A percentile compares a stretch with the other conserved stretches of the same genome.
Evolutionary conservation across 2,113 vertebrate genomes (phyloP).

Genomic region (Lagenorhynchus albirostris): DNA sequence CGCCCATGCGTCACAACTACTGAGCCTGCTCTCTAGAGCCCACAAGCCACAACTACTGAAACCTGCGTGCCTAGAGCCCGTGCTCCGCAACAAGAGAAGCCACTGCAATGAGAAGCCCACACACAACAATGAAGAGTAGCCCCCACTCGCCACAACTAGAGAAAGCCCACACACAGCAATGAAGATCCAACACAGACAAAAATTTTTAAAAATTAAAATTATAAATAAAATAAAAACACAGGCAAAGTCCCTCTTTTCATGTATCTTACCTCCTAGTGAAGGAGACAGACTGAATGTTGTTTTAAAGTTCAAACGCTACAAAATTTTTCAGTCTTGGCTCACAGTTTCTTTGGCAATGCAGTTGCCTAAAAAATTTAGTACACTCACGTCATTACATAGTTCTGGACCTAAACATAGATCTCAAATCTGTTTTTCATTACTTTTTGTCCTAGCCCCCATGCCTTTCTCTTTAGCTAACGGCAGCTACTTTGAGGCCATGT

Average conservation of each 20-base stretch:
- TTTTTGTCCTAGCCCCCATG: not conserved
- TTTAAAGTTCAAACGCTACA: not conserved
- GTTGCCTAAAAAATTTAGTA: constrained; percentile 3
- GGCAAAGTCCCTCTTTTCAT: not conserved
- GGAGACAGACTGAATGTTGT: not conserved
- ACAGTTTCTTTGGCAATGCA: constrained; percentile 30
- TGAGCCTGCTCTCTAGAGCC: no score
- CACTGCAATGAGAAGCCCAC: no score
- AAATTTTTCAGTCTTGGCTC: not conserved
- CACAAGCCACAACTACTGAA: no score
- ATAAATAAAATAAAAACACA: not conserved
- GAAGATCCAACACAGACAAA: no score
- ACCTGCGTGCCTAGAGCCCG: no score
- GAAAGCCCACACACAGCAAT: no score
- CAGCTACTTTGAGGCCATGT: not conserved
- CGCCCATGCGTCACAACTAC: no score
- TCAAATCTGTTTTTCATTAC: constrained; percentile 18
- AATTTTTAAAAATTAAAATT: no score
- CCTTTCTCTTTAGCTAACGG: not conserved
- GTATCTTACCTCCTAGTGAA: not conserved
- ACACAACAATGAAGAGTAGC: no score
- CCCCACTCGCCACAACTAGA: no score
- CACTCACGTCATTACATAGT: not conserved
- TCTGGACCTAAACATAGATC: constrained; percentile 27
- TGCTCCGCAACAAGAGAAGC: no score